Conservation (phyloP, 2,888 invertebrate species). For the Patella ulyssiponensis region DNA sequence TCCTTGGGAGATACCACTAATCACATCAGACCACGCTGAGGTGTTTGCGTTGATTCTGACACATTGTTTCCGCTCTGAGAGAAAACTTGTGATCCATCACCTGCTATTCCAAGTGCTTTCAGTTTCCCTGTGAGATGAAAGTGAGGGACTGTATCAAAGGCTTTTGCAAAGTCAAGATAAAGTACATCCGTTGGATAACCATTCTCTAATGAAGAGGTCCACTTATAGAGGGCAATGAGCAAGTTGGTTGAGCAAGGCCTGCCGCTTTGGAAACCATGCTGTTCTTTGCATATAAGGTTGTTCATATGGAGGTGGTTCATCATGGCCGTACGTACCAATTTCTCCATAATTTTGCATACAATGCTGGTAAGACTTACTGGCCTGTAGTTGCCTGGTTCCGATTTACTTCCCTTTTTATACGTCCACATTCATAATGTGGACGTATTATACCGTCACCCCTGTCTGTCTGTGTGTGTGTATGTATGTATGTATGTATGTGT, state of each 20-base stretch:
- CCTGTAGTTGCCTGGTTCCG: too few species aligned
- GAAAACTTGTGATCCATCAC: conserved; percentile 5
- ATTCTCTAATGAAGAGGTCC: conserved; percentile 16
- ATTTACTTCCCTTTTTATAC: too few species aligned
- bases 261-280: conserved; percentile 19
- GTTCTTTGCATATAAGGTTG: too few species aligned
- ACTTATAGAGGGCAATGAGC: conserved; percentile 15
- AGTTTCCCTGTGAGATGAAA: conserved; percentile 11
- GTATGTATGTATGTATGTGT: too few species aligned
- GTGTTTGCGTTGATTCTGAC: neutral
- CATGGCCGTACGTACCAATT: too few species aligned
- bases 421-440: too few species aligned
- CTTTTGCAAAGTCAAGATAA: conserved; percentile 25
- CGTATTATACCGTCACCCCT: too few species aligned
- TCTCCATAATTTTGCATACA: too few species aligned
- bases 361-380: too few species aligned
- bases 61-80: too few species aligned
- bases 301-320: neutral
- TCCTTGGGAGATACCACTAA: conserved; percentile 8
- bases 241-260: conserved; percentile 16
- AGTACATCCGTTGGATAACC: conserved; percentile 12
- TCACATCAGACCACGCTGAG: neutral
- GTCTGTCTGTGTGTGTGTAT: too few species aligned
- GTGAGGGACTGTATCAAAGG: conserved; percentile 25
- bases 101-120: conserved; percentile 7